These are phyloP conservation scores for Branchellion lobata DNA, from an alignment of 2,888 invertebrate genomes.

Conservation along the genomic window DNA sequence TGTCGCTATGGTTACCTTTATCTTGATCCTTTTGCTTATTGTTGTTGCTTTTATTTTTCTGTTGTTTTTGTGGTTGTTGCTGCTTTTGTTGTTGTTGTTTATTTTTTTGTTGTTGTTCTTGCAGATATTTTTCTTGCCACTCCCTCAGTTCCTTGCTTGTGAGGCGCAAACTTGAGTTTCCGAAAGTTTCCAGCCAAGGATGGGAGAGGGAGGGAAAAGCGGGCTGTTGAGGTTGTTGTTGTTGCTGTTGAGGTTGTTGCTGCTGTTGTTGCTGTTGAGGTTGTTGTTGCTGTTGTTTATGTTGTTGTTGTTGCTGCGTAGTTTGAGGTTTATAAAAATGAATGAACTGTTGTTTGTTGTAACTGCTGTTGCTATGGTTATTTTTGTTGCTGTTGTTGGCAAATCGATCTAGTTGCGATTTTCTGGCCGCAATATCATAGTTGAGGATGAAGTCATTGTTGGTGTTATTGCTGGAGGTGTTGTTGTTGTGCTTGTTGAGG, in stretches of 20 bases:
- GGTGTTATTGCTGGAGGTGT: not conserved
- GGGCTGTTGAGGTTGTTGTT: not conserved
- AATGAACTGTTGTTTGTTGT: no score
- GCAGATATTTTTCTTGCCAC: conserved; percentile 33
- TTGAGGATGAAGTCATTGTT: not conserved
- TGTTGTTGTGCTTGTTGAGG: not conserved
- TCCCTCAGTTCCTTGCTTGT: conserved; percentile 31
- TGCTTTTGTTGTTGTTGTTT: not conserved
- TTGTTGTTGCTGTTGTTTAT: no score
- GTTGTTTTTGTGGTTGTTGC: not conserved
- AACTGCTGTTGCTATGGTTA: no score
- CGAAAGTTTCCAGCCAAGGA: conserved; percentile 19
- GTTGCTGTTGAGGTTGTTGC: no score
- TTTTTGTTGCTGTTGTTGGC: no score
- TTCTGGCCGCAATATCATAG: no score
- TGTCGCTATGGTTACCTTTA: no score
- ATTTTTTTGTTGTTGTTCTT: conserved; percentile 24
- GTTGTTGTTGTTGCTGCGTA: not conserved
- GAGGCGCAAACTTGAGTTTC: conserved; percentile 17
- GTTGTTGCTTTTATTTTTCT: not conserved
- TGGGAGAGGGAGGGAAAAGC: not conserved
- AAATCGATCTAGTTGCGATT: no score
- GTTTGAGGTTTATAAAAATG: no score
- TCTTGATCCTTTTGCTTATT: no score
- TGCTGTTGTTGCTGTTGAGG: no score